Evolutionary conservation across 2,113 vertebrate species (phyloP).

Genomic region (Prochilodus magdalenae): DNA sequence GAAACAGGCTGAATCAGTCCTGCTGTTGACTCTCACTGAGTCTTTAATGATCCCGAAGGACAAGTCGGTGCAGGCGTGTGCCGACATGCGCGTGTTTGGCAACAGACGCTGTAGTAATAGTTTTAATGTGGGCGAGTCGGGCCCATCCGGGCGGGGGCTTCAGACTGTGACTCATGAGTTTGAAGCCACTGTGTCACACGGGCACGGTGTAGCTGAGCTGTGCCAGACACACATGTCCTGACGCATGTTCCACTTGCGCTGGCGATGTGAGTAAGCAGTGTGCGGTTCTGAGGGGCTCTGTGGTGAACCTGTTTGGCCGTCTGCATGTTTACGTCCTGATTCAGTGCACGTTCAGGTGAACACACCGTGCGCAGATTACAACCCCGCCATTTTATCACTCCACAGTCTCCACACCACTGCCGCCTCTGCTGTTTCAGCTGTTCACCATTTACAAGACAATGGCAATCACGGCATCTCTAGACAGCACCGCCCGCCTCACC

Average conservation of each 20-base stretch:
- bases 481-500: no score
- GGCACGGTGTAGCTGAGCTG: background rate
- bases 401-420: no score
- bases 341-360: background rate
- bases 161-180: conserved; percentile 39
- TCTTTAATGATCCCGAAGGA: conserved; percentile 38
- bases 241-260: background rate
- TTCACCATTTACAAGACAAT: no score
- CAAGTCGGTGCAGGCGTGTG: conserved; percentile 45
- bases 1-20: conserved; percentile 33
- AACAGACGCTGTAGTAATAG: conserved; percentile 49
- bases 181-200: background rate
- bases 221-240: conserved; percentile 15
- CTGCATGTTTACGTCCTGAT: background rate
- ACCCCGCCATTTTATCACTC: no score
- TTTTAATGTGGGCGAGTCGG: conserved; percentile 47
- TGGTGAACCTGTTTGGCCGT: background rate
- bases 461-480: no score
- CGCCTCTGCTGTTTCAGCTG: no score
- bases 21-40: conserved; percentile 35
- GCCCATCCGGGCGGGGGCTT: conserved; percentile 21
- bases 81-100: conserved; percentile 29
- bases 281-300: background rate
- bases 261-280: background rate
- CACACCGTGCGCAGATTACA: background rate